Conservation (phyloP, 1,140 invertebrate genomes). For the Reticulitermes speratus region DNA sequence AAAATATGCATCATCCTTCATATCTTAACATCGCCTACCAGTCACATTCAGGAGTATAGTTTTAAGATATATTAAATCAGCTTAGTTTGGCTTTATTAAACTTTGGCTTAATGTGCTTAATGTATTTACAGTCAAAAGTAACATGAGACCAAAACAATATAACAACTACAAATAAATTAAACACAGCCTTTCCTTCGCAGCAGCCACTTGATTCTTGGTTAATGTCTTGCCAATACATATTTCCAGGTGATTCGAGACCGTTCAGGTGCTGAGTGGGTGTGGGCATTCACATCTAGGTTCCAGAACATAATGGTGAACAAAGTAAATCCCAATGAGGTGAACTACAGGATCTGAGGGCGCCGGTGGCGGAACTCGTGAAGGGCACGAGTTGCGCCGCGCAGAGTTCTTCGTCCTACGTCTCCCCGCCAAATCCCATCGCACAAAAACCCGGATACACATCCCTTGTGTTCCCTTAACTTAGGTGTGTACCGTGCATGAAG, state of each 20-base stretch:
- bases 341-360: slow-evolving; percentile 32
- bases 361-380: slow-evolving; percentile 19
- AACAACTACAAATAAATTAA: no score
- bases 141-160: no score
- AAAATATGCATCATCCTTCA: no score
- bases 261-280: slow-evolving; percentile 14
- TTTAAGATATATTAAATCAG: no score
- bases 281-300: slow-evolving; percentile 20
- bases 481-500: background rate
- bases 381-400: slow-evolving; percentile 25
- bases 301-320: slow-evolving; percentile 33
- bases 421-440: background rate
- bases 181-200: no score
- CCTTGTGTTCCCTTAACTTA: background rate
- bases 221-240: no score
- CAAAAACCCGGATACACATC: background rate
- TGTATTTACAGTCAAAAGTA: no score
- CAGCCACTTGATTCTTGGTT: no score
- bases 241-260: slow-evolving; percentile 20
- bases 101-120: no score
- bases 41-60: no score
- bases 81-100: no score
- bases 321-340: slow-evolving; percentile 3
- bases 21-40: no score
- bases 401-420: background rate